phyloP scores from a whole-genome alignment of 2,797 vertebrate genomes.

The Gymnothorax reevesii region DNA sequence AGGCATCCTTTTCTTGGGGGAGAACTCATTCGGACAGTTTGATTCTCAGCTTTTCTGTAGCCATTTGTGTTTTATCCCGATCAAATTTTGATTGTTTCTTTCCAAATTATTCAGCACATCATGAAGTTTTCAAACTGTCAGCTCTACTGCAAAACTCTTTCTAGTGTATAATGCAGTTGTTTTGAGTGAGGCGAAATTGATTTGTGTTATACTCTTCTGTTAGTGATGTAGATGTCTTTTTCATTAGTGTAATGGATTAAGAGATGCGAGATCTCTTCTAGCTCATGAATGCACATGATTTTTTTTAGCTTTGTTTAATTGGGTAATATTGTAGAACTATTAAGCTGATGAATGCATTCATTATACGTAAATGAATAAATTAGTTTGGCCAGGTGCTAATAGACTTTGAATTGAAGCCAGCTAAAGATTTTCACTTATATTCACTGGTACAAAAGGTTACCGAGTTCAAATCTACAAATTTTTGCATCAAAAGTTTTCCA shows the following conservation, averaged over 20 bases:
- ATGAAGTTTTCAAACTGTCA: not conserved
- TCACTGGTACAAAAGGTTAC: not conserved
- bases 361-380: not conserved
- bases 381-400: not conserved
- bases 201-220: not conserved
- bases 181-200: not conserved
- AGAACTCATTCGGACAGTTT: too few species aligned
- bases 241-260: not conserved
- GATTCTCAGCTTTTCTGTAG: too few species aligned
- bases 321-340: not conserved
- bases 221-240: not conserved
- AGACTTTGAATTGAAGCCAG: not conserved
- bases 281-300: not conserved
- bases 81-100: too few species aligned
- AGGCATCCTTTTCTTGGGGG: too few species aligned
- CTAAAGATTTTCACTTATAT: not conserved
- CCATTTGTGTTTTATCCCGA: too few species aligned
- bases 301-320: not conserved
- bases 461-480: not conserved
- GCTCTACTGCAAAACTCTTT: not conserved
- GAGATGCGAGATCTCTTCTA: not conserved
- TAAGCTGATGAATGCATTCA: not conserved
- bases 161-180: not conserved
- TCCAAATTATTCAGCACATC: not conserved
- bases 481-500: not conserved